These are phyloP conservation scores for Cenopis cana DNA, from an alignment of 2,888 invertebrate species.

Conservation along the genomic window DNA sequence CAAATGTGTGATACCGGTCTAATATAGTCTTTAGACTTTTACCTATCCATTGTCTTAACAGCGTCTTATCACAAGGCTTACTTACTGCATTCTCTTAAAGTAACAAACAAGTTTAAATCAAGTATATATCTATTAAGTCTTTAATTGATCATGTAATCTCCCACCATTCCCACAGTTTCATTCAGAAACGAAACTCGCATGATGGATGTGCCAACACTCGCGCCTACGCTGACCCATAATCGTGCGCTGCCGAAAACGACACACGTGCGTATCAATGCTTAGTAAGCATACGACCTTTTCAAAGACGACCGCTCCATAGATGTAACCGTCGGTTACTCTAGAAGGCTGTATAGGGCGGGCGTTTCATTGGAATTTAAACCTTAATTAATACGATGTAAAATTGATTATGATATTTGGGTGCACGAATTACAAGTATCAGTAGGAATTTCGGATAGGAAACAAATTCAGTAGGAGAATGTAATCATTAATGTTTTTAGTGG, in stretches of 20 bases:
- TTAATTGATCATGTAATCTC: conserved; percentile 34
- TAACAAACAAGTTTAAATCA: no score
- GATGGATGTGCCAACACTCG: conserved; percentile 29
- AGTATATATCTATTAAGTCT: neutral
- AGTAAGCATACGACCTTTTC: neutral
- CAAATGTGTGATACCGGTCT: neutral
- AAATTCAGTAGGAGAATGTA: neutral
- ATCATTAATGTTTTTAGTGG: neutral
- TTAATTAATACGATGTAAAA: neutral
- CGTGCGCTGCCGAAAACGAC: neutral
- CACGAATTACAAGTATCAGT: neutral
- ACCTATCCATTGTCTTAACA: neutral
- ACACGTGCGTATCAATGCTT: neutral
- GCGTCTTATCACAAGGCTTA: no score
- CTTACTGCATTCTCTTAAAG: no score
- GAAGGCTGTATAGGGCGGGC: neutral
- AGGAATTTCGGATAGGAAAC: conserved; percentile 5
- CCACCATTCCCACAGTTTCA: conserved; percentile 7
- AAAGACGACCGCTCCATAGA: neutral
- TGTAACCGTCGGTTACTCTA: conserved; percentile 7
- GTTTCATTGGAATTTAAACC: neutral
- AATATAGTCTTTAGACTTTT: neutral
- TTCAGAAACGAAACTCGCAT: conserved; percentile 31
- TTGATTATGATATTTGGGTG: neutral
- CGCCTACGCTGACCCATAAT: conserved; percentile 37